Conservation (phyloP, 1,140 invertebrate genomes). For the Caerostris extrusa region DNA sequence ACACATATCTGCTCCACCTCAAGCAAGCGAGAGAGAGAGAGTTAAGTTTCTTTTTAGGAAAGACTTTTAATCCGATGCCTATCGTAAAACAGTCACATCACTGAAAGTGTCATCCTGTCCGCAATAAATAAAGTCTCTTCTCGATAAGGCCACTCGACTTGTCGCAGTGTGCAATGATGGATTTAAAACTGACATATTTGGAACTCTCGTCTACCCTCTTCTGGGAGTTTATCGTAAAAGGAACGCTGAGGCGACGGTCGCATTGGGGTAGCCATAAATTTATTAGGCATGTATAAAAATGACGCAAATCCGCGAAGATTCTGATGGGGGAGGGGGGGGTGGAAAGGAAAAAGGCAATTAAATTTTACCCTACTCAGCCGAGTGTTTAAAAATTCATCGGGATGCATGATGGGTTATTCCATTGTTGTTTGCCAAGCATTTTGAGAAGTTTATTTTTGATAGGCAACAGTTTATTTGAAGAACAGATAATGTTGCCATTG, state of each 20-base stretch:
- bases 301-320: conserved; percentile 7
- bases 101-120: conserved; percentile 33
- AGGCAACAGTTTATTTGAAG: too few relatives aligned
- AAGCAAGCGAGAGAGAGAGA: neutral
- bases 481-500: too few relatives aligned
- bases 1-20: neutral
- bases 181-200: conserved; percentile 58
- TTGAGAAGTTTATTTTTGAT: too few relatives aligned
- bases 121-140: conserved; percentile 57
- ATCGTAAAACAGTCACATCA: conserved; percentile 61
- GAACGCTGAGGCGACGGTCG: neutral
- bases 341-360: neutral
- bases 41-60: neutral
- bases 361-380: neutral
- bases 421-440: neutral
- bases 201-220: neutral
- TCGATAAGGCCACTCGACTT: conserved; percentile 31
- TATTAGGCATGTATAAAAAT: conserved; percentile 30
- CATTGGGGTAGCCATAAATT: conserved; percentile 18
- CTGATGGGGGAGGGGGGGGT: neutral
- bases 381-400: conserved; percentile 5
- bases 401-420: neutral
- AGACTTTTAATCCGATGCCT: conserved; percentile 36
- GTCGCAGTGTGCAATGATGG: conserved; percentile 28
- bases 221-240: neutral